Evolutionary conservation across 2,888 invertebrate genomes (phyloP).

Genomic region (Epinotia ramella): DNA sequence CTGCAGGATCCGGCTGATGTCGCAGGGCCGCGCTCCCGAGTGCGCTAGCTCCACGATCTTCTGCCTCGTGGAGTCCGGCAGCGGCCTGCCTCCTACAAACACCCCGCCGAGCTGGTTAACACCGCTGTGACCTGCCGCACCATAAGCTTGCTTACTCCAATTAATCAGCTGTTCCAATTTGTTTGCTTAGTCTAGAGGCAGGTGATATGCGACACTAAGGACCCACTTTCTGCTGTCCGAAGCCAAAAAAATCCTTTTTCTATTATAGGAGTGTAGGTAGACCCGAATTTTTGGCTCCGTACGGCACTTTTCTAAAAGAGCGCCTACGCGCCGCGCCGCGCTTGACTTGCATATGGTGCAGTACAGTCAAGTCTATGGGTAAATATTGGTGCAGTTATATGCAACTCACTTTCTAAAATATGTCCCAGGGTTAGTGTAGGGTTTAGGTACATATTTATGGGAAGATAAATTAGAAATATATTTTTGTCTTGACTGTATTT

Average conservation of each 20-base stretch:
- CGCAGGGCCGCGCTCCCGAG: constrained; percentile 98
- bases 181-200: constrained; percentile 38
- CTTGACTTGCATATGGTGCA: neutral
- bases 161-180: constrained; percentile 65
- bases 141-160: constrained; percentile 86
- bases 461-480: neutral
- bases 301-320: neutral
- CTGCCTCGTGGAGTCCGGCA: constrained; percentile 99
- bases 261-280: neutral
- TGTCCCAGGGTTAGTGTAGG: no score
- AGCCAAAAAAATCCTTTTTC: neutral
- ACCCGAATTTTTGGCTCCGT: neutral
- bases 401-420: no score
- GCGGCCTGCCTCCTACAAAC: constrained; percentile 98
- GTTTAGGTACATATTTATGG: no score
- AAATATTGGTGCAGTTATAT: no score
- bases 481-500: neutral
- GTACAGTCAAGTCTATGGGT: no score
- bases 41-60: constrained; percentile 99
- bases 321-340: neutral
- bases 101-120: constrained; percentile 99
- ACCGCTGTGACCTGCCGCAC: constrained; percentile 96
- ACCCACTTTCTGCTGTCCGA: neutral
- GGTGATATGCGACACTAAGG: constrained; percentile 27
- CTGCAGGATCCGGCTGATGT: constrained; percentile 99